Conservation (phyloP, 2,113 vertebrate genomes). For the Rhea americana region DNA sequence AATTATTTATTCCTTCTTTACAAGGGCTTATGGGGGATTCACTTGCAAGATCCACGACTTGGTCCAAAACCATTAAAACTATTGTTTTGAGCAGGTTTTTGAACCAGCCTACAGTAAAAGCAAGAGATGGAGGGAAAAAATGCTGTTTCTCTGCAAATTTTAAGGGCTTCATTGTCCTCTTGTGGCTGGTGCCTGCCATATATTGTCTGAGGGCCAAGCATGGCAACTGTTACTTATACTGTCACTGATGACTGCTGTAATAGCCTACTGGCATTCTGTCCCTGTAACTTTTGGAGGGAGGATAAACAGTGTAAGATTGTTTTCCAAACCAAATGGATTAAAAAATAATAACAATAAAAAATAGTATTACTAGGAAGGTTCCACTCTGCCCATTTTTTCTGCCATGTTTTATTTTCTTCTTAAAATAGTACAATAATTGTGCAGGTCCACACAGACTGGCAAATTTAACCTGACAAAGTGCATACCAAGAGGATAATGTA, state of each 20-base stretch:
- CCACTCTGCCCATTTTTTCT: neutral
- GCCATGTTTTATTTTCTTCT: neutral
- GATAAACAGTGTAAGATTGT: neutral
- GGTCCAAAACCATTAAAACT: neutral
- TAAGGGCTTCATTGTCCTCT: neutral
- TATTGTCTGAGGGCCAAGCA: neutral
- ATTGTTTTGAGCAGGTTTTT: neutral
- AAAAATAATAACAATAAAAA: neutral
- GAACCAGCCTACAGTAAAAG: neutral
- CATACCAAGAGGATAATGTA: neutral
- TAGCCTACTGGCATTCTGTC: neutral
- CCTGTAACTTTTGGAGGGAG: neutral
- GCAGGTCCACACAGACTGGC: constrained; percentile 7
- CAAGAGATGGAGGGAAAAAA: accelerated
- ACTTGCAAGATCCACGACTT: neutral
- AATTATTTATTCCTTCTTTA: neutral
- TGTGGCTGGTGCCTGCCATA: neutral
- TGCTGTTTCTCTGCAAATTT: neutral
- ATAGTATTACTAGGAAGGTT: neutral
- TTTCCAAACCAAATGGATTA: neutral
- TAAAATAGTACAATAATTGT: constrained; percentile 15
- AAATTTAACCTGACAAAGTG: constrained; percentile 40
- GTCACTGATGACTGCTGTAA: neutral
- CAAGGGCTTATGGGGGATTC: accelerated
- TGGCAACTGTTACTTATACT: neutral